These are phyloP conservation scores for Drosophila santomea DNA, from an alignment of 1,140 invertebrate genomes.

Conservation along the genomic window DNA sequence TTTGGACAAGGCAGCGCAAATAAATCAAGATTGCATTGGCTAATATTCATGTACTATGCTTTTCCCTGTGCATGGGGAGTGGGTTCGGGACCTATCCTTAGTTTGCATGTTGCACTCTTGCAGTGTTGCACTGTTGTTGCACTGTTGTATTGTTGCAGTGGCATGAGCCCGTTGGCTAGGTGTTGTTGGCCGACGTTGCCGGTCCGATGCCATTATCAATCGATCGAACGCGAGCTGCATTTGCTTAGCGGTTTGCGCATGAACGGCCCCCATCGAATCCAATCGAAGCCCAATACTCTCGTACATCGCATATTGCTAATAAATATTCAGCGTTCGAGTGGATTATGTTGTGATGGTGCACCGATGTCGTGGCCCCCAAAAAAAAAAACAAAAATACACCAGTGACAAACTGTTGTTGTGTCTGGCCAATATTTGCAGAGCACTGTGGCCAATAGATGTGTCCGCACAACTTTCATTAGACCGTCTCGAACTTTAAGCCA, in stretches of 20 bases:
- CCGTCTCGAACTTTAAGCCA: constrained; percentile 32
- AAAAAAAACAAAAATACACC: neutral
- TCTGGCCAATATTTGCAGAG: constrained; percentile 10
- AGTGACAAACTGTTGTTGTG: constrained; percentile 31
- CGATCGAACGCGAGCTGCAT: constrained; percentile 81
- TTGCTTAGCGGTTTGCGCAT: constrained; percentile 66
- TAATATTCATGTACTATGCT: neutral
- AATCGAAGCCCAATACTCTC: constrained; percentile 35
- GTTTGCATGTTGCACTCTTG: constrained; percentile 36
- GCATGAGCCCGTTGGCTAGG: constrained; percentile 59
- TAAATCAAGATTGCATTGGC: neutral
- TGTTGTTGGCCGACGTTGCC: constrained; percentile 47
- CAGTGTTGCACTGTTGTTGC: constrained; percentile 18
- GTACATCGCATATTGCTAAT: constrained; percentile 69
- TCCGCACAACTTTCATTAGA: constrained; percentile 34
- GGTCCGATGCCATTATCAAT: constrained; percentile 75
- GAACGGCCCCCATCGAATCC: constrained; percentile 28
- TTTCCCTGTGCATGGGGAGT: constrained; percentile 9
- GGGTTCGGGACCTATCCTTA: constrained; percentile 25
- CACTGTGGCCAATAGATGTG: constrained; percentile 9
- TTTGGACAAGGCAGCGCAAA: neutral
- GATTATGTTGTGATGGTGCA: constrained; percentile 42
- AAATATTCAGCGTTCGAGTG: constrained; percentile 69
- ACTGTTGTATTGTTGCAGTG: constrained; percentile 37
- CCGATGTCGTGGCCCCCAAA: constrained; percentile 11